Evolutionary conservation across 53 echinoderm and acorn worm species (phyloP).

Genomic region (Astropecten irregularis): DNA sequence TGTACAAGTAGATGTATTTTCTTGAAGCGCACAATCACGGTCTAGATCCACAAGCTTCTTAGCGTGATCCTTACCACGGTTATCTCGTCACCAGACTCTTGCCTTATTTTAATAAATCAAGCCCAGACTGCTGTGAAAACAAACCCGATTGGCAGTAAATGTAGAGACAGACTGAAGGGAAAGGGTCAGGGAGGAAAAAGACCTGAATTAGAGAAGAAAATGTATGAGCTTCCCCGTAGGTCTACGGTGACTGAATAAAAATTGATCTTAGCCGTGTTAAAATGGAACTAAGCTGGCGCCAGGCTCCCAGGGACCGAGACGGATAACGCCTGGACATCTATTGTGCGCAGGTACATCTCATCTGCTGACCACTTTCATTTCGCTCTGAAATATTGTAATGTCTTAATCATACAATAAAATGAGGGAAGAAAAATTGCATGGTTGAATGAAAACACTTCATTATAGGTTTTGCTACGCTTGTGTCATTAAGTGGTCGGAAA

Average conservation of each 20-base stretch:
- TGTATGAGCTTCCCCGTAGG: constrained; percentile 20
- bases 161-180: not conserved
- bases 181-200: not conserved
- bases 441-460: too few relatives aligned
- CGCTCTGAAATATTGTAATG: too few relatives aligned
- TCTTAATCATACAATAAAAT: too few relatives aligned
- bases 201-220: not conserved
- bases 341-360: too few relatives aligned
- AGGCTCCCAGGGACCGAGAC: not conserved
- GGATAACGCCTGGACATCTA: too few relatives aligned
- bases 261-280: constrained; percentile 55
- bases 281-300: constrained; percentile 46
- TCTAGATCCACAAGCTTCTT: not conserved
- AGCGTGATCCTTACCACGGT: not conserved
- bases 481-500: too few relatives aligned
- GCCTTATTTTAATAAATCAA: constrained; percentile 5
- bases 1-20: not conserved
- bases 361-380: too few relatives aligned
- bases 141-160: constrained; percentile 11
- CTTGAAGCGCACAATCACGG: not conserved
- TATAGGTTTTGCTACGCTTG: too few relatives aligned
- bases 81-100: not conserved
- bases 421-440: too few relatives aligned
- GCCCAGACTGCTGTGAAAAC: constrained; percentile 48
- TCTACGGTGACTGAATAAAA: constrained; percentile 43